Percentiles rank a stretch among this genome's conserved stretches.
These are phyloP conservation scores for Palythoa heliodiscus DNA, from an alignment of 92 coral and sea anemone genomes.

Conservation along the genomic window DNA sequence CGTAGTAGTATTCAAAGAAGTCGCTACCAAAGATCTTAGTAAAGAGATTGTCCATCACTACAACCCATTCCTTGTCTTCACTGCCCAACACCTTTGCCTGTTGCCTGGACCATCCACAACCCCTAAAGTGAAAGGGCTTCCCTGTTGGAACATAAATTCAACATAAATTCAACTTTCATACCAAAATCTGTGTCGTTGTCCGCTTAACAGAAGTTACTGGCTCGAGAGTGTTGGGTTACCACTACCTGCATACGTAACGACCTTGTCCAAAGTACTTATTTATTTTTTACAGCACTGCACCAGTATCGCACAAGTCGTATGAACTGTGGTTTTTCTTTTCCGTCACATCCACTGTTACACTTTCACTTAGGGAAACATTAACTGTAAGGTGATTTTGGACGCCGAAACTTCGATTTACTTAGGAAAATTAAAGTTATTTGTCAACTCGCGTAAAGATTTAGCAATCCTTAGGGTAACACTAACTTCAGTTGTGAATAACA, in stretches of 20 bases:
- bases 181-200: background rate
- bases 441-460: background rate
- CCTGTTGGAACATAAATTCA: background rate
- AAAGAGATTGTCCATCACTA: constrained; percentile 42
- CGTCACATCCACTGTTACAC: too few species aligned
- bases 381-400: too few species aligned
- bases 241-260: too few species aligned
- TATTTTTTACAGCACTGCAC: too few species aligned
- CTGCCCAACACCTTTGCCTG: constrained; percentile 18
- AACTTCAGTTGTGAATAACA: background rate
- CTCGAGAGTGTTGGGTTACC: too few species aligned
- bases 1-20: constrained; percentile 49
- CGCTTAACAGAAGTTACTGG: too few species aligned
- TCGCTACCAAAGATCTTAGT: constrained; percentile 52
- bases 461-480: background rate
- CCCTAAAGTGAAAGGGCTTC: constrained; percentile 51
- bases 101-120: constrained; percentile 59
- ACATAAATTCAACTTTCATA: background rate
- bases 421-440: background rate
- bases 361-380: too few species aligned
- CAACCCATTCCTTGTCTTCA: constrained; percentile 49
- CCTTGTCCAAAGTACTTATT: too few species aligned
- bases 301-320: too few species aligned
- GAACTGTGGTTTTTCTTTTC: too few species aligned
- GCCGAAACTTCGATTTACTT: too few species aligned